phyloP scores from a whole-genome alignment of 1,140 invertebrate species.

The Vanessa atalanta region DNA sequence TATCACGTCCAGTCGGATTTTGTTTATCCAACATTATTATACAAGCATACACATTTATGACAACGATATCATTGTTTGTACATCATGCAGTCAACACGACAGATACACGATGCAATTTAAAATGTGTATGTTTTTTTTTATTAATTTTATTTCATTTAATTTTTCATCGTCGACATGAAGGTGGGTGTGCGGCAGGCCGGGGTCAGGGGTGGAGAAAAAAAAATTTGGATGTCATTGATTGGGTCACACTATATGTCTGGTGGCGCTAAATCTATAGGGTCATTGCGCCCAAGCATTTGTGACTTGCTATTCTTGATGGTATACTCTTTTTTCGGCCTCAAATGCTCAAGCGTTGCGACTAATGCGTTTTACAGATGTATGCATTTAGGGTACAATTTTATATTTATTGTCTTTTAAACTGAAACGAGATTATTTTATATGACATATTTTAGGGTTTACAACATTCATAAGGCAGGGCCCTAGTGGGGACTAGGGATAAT shows the following conservation, averaged over 20 bases:
- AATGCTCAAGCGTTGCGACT: conserved; percentile 55
- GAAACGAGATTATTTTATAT: conserved; percentile 73
- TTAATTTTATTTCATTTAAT: conserved; percentile 42
- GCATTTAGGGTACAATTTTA: conserved; percentile 55
- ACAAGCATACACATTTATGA: conserved; percentile 76
- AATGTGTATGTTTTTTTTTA: conserved; percentile 68
- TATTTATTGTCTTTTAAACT: conserved; percentile 46
- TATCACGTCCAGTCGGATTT: conserved; percentile 47
- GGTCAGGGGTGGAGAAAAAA: conserved; percentile 72
- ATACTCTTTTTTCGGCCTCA: conserved; percentile 39
- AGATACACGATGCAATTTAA: conserved; percentile 71
- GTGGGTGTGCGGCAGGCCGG: conserved; percentile 71
- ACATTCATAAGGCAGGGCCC: conserved; percentile 20
- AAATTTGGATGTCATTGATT: conserved; percentile 77
- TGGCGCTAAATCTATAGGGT: conserved; percentile 67
- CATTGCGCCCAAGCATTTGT: conserved; percentile 50
- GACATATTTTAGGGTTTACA: conserved; percentile 10
- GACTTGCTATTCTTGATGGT: not conserved
- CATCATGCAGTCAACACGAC: conserved; percentile 75
- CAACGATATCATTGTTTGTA: conserved; percentile 59
- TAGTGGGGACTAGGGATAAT: conserved; percentile 17
- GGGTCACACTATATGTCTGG: conserved; percentile 69
- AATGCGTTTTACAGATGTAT: conserved; percentile 63
- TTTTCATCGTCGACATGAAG: conserved; percentile 69
- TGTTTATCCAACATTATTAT: conserved; percentile 49